A percentile compares a stretch with the other conserved stretches of the same genome.
Evolutionary conservation across 1,140 invertebrate species (phyloP).

Genomic region (Calycopis cecrops): DNA sequence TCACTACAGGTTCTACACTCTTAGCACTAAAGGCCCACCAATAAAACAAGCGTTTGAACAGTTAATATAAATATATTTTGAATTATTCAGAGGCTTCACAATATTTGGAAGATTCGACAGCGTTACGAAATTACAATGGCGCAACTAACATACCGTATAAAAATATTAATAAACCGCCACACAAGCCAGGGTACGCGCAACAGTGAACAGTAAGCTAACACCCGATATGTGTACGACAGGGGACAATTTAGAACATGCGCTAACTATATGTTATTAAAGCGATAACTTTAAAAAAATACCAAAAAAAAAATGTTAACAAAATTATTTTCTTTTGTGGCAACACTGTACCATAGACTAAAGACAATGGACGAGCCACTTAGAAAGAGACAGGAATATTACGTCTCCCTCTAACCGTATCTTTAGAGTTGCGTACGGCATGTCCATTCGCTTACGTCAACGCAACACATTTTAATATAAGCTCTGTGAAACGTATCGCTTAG

Average conservation of each 20-base stretch:
- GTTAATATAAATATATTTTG: conserved; percentile 75
- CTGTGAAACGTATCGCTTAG: too few species aligned
- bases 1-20: too few species aligned
- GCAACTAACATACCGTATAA: conserved; percentile 42
- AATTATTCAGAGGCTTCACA: conserved; percentile 74
- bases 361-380: background rate
- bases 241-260: conserved; percentile 27
- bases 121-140: conserved; percentile 31
- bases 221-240: conserved; percentile 21
- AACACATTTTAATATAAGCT: too few species aligned
- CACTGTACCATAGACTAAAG: conserved; percentile 5
- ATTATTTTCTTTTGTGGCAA: background rate
- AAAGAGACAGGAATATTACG: background rate
- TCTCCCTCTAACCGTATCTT: too few species aligned
- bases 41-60: conserved; percentile 69
- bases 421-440: too few species aligned
- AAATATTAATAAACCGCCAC: conserved; percentile 40
- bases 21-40: conserved; percentile 15
- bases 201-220: conserved; percentile 9
- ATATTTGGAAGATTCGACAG: conserved; percentile 72
- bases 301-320: conserved; percentile 1
- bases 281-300: conserved; percentile 13
- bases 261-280: conserved; percentile 21
- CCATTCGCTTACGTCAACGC: too few species aligned
- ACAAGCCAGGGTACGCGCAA: background rate